Base-by-base conservation (phyloP, 2,888 invertebrate species). In the Cheilosia vulpina region DNA sequence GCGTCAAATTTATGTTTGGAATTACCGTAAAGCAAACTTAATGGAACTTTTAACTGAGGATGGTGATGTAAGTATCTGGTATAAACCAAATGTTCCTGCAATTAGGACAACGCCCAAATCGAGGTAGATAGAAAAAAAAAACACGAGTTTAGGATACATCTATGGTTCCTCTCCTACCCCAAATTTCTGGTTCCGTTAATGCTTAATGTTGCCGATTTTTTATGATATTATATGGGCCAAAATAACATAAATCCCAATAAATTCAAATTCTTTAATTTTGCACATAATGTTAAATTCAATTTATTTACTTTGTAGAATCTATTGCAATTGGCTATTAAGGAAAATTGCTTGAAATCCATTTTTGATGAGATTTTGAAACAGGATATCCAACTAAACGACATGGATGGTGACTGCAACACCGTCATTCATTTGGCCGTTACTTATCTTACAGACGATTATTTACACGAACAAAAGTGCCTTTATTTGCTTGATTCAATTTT, bases 381-480 rank as follows among this genome's bases (percentile, higher is more conserved):
- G 3, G 88, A 89, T 15, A 79, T 89, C 1, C 43, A 89, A 15
- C 62, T 89, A 1, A 89, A 90, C 45, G 88, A 87, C 19, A 53
- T 90, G 2, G 91, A 92, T 69, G 87, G 88, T 9, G 88, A 90
- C 5, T 88, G 89, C 7, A 92, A 92, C 60, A 92, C 89, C 11
- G 88, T 89, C 2, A 52, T 92, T 15, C 92, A 92, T 75, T 76
- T 92, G 65, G 91, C 91, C 2, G 87, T 92, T 7, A 80, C 89
- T 0, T 89, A 91, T 80, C 89, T 90, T 34, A 78, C 57, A 13
- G 45, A 45, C 13, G 68, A 77, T 21, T 62, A 75, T 4, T 3
- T n/a, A 0, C 19, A 55, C n/a, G 31, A 76, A 31, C 60, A 62
- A 6, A 38, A 45, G 7, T 7, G 19, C 5, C 17, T 88, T 1